A percentile compares a stretch with the other conserved stretches of the same genome.
Evolutionary conservation across 2,888 invertebrate genomes (phyloP).

Genomic region (Drymonia ruficornis): DNA sequence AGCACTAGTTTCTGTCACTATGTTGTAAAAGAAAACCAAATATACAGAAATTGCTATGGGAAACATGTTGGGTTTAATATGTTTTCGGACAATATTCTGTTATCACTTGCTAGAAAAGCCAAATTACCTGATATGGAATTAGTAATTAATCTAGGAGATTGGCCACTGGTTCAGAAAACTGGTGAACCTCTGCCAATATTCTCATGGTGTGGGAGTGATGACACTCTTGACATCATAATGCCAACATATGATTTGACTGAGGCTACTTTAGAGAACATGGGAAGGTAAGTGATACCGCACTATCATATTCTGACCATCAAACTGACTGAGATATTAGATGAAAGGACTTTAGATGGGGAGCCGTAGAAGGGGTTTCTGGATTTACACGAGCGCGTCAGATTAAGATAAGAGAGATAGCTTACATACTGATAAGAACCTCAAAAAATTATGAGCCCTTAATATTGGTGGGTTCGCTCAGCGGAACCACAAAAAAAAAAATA

Average conservation of each 20-base stretch:
- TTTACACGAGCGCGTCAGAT: no score
- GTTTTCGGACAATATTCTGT: slow-evolving; percentile 95
- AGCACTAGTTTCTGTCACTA: slow-evolving; percentile 96
- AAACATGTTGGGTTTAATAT: slow-evolving; percentile 98
- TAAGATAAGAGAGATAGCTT: no score
- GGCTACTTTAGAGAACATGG: slow-evolving; percentile 96
- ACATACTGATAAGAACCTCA: no score
- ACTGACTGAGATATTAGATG: background rate
- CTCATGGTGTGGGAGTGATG: slow-evolving; percentile 97
- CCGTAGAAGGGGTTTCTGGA: no score
- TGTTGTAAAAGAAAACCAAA: slow-evolving; percentile 91
- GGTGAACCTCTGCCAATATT: slow-evolving; percentile 90
- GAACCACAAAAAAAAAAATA: no score
- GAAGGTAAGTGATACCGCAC: slow-evolving; percentile 85
- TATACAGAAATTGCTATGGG: slow-evolving; percentile 96
- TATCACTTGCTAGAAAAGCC: slow-evolving; percentile 92
- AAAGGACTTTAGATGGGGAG: background rate
- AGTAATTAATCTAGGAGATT: slow-evolving; percentile 97
- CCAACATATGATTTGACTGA: slow-evolving; percentile 98
- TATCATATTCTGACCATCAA: background rate
- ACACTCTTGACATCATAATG: slow-evolving; percentile 94
- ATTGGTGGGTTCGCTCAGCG: no score
- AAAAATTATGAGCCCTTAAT: no score
- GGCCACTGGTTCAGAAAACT: slow-evolving; percentile 91
- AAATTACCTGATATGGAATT: slow-evolving; percentile 94